A percentile compares a stretch with the other conserved stretches of the same genome.
phyloP scores from a whole-genome alignment of 2,113 vertebrate genomes.

The Corynorhinus townsendii region DNA sequence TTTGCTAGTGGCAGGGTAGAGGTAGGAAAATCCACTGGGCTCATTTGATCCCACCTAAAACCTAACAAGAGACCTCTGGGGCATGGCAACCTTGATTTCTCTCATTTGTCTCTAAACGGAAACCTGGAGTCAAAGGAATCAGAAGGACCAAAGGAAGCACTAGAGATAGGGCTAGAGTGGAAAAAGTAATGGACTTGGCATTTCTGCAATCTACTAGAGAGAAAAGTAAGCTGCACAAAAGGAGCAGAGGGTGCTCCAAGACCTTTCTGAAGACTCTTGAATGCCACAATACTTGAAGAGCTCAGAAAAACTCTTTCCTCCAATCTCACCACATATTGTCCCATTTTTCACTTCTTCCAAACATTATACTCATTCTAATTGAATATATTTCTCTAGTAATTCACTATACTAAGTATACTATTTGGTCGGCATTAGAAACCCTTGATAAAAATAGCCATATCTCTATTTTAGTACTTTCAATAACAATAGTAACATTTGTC shows the following conservation, averaged over 20 bases:
- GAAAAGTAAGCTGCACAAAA: background rate
- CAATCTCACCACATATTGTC: background rate
- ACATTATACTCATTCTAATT: background rate
- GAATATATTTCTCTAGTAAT: background rate
- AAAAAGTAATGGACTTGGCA: background rate
- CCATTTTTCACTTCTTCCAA: constrained; percentile 4
- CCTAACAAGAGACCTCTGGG: background rate
- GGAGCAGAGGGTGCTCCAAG: background rate
- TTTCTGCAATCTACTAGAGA: background rate
- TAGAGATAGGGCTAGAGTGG: background rate
- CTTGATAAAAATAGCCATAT: background rate
- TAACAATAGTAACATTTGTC: background rate
- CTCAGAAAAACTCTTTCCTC: background rate
- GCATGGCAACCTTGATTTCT: background rate
- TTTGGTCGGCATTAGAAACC: background rate
- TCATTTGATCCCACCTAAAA: background rate
- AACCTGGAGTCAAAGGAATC: background rate
- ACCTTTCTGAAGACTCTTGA: background rate
- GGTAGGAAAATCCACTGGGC: background rate
- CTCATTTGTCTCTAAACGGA: background rate
- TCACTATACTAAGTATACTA: background rate
- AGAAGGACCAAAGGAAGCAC: background rate
- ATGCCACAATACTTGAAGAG: background rate
- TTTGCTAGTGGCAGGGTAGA: background rate
- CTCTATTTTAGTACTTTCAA: background rate